phyloP scores from a whole-genome alignment of 2,888 invertebrate genomes.

The Steinernema hermaphroditum region DNA sequence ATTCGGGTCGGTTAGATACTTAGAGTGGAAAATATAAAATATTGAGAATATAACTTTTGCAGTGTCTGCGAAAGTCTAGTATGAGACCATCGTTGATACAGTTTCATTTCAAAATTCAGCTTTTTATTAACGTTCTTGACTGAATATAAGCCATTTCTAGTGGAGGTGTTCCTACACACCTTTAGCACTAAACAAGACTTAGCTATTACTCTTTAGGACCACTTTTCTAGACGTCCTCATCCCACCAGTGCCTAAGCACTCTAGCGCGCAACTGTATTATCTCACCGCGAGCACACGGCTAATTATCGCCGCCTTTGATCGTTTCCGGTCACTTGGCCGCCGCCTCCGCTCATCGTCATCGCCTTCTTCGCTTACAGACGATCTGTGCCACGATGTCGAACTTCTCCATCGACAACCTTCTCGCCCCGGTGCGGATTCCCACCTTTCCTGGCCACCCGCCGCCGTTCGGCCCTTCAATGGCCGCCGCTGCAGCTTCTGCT shows the following conservation, averaged over 20 bases:
- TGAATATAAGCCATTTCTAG: no score
- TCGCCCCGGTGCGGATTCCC: not conserved
- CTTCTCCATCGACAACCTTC: constrained; percentile 23
- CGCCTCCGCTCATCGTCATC: constrained; percentile 14
- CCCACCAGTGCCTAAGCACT: not conserved
- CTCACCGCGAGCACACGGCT: constrained; percentile 3
- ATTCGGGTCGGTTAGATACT: no score
- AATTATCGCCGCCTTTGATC: constrained; percentile 26
- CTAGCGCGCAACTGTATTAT: constrained; percentile 19
- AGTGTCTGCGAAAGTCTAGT: no score
- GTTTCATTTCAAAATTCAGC: no score
- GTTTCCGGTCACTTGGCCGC: constrained; percentile 26
- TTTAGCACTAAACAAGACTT: no score
- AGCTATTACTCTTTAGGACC: no score
- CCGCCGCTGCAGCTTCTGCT: not conserved
- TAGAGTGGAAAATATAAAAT: no score
- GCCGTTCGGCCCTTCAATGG: constrained; percentile 2
- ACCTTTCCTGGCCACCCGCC: not conserved
- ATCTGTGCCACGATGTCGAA: not conserved
- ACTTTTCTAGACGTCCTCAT: no score
- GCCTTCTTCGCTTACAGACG: not conserved
- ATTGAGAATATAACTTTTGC: no score
- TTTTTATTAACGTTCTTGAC: no score
- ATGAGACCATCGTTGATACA: no score
- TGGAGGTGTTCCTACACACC: no score